A percentile compares a stretch with the other conserved stretches of the same genome.
These are phyloP conservation scores for Alviniconcha strummeri DNA, from an alignment of 2,888 invertebrate species.

Conservation along the genomic window DNA sequence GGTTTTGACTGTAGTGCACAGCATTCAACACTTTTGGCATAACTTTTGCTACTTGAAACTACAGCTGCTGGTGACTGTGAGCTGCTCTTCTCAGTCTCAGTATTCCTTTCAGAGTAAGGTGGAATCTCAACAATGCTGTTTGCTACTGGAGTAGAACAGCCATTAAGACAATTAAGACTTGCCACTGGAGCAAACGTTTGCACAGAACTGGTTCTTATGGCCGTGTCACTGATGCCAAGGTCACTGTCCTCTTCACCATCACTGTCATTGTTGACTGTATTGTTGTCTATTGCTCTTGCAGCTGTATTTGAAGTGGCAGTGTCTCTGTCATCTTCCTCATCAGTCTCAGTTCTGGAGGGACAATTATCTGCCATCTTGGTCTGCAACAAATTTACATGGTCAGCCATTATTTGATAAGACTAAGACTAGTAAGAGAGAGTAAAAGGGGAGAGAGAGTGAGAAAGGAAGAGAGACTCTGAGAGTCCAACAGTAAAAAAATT, in stretches of 20 bases:
- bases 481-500: constrained; percentile 2
- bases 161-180: too few relatives aligned
- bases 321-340: constrained; percentile 15
- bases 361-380: constrained; percentile 20
- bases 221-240: too few relatives aligned
- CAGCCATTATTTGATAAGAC: too few relatives aligned
- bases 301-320: background rate
- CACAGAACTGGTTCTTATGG: too few relatives aligned
- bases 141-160: too few relatives aligned
- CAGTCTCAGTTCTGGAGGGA: constrained; percentile 1
- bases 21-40: background rate
- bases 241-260: background rate
- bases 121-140: too few relatives aligned
- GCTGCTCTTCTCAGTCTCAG: background rate
- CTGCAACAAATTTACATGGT: too few relatives aligned
- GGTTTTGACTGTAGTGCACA: constrained; percentile 3
- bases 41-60: background rate
- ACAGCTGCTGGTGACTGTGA: background rate
- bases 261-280: background rate
- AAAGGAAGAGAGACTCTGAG: background rate
- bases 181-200: too few relatives aligned
- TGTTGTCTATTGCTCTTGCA: background rate
- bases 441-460: too few relatives aligned
- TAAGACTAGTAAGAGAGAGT: too few relatives aligned
- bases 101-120: too few relatives aligned